phyloP scores from a whole-genome alignment of 2,797 vertebrate species.

The Myoxocephalus aenaeus region DNA sequence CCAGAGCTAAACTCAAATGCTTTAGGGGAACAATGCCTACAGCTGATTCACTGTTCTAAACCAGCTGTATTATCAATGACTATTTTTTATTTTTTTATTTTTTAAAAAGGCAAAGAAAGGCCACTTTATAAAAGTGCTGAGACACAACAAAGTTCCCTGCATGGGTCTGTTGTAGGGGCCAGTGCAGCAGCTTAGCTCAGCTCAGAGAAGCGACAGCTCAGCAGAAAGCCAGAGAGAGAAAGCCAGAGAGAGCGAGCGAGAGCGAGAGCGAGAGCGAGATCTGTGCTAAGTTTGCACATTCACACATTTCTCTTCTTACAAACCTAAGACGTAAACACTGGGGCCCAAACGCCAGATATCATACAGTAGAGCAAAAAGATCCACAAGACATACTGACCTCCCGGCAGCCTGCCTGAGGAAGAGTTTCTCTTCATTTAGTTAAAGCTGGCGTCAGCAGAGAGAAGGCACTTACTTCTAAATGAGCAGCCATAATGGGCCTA shows the following conservation, averaged over 20 bases:
- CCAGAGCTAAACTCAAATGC: neutral
- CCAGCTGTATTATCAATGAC: constrained; percentile 28
- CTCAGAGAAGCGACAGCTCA: constrained; percentile 74
- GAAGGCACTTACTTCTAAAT: constrained; percentile 18
- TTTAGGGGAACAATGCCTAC: neutral
- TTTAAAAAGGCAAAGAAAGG: neutral
- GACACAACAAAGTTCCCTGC: constrained; percentile 66
- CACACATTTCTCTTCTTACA: constrained; percentile 57
- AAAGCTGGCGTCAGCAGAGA: constrained; percentile 30
- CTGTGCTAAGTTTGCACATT: constrained; percentile 62
- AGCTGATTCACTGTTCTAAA: constrained; percentile 1
- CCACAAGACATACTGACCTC: constrained; percentile 50
- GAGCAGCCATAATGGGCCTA: constrained; percentile 7
- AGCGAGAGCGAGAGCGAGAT: constrained; percentile 29
- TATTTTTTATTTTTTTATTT: constrained; percentile 8
- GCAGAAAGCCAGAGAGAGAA: constrained; percentile 66
- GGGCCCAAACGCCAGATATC: constrained; percentile 27
- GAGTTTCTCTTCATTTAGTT: constrained; percentile 47
- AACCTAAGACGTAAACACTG: constrained; percentile 49
- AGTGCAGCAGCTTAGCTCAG: constrained; percentile 69
- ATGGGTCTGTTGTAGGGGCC: constrained; percentile 50
- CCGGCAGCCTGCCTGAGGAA: constrained; percentile 19
- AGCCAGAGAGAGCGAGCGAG: constrained; percentile 24
- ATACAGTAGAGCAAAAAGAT: constrained; percentile 37
- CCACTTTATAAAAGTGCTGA: constrained; percentile 75